phyloP scores from a whole-genome alignment of 2,888 invertebrate species.

The Plagodis dolabraria region DNA sequence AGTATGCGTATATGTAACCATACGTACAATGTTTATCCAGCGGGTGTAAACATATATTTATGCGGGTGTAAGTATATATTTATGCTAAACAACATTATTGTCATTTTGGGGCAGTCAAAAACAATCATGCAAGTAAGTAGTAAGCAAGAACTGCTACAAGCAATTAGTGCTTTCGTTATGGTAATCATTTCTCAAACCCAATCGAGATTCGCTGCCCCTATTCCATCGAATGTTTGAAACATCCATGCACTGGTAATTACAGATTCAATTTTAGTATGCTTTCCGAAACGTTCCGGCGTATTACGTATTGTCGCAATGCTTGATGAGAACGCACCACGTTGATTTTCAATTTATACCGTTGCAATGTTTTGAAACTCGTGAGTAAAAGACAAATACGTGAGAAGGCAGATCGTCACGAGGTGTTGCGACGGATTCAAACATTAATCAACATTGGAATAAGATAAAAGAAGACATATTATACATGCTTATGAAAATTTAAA shows the following conservation, averaged over 20 bases:
- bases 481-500: background rate
- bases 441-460: background rate
- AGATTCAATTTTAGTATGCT: constrained; percentile 20
- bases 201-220: constrained; percentile 12
- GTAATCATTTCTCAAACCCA: constrained; percentile 6
- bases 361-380: constrained; percentile 38
- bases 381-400: constrained; percentile 34
- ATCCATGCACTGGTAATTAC: constrained; percentile 15
- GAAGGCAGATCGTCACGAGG: constrained; percentile 19
- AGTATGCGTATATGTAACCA: too few relatives aligned
- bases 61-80: too few relatives aligned
- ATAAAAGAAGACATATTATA: background rate
- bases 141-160: too few relatives aligned
- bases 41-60: too few relatives aligned
- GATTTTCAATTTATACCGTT: constrained; percentile 49
- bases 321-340: constrained; percentile 39
- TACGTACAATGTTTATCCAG: too few relatives aligned
- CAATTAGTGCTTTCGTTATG: background rate
- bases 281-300: constrained; percentile 19
- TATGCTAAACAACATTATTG: too few relatives aligned
- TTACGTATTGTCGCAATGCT: constrained; percentile 38
- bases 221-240: constrained; percentile 13
- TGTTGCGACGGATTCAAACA: constrained; percentile 12
- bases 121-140: too few relatives aligned
- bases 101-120: too few relatives aligned